A percentile compares a stretch with the other conserved stretches of the same genome.
Evolutionary conservation across 2,113 vertebrate species (phyloP).

Genomic region (Polypterus bichir): DNA sequence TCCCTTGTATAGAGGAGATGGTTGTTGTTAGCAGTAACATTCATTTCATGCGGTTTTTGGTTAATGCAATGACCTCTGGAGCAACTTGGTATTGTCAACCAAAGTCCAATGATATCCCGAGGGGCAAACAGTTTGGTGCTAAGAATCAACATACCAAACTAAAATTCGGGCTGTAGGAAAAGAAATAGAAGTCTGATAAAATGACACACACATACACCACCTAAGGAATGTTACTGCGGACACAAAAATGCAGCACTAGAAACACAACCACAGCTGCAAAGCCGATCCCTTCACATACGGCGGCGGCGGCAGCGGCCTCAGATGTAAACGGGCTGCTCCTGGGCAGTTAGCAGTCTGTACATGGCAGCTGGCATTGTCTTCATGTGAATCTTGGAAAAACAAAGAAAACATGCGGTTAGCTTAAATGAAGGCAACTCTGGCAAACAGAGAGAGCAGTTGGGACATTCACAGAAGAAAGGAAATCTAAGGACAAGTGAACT

Average conservation of each 20-base stretch:
- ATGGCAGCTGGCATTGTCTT: slow-evolving; percentile 97
- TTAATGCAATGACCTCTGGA: no score
- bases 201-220: slow-evolving; percentile 19
- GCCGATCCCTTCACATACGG: slow-evolving; percentile 40
- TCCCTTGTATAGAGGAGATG: no score
- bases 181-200: not conserved
- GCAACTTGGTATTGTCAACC: no score
- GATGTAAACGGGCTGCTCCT: slow-evolving; percentile 95
- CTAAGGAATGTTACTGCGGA: slow-evolving; percentile 35
- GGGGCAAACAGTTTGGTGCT: no score
- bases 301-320: slow-evolving; percentile 32
- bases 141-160: no score
- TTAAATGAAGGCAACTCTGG: no score
- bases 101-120: no score
- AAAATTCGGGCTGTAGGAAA: not conserved
- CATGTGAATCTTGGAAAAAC: slow-evolving; percentile 78
- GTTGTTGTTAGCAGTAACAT: no score
- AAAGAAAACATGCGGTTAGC: slow-evolving; percentile 4
- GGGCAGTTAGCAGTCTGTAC: slow-evolving; percentile 92
- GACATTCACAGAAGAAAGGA: no score
- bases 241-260: slow-evolving; percentile 53
- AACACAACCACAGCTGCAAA: slow-evolving; percentile 49
- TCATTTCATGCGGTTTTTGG: no score
- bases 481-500: no score
- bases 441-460: no score